phyloP scores from a whole-genome alignment of 2,113 vertebrate genomes.

The Blennius ocellaris region DNA sequence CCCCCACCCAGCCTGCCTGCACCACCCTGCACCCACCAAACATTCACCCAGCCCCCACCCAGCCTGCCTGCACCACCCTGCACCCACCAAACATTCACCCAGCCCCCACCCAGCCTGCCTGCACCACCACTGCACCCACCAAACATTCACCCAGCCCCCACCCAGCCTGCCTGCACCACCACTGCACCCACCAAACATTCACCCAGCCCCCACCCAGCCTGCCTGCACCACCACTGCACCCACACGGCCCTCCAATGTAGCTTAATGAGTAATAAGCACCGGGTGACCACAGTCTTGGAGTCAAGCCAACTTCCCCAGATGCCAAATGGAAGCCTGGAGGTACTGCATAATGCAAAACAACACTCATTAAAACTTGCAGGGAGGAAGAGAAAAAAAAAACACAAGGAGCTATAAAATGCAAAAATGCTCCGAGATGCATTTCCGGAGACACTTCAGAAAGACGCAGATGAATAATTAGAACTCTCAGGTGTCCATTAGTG shows the following conservation, averaged over 20 bases:
- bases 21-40: conserved; percentile 52
- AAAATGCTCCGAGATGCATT: conserved; percentile 63
- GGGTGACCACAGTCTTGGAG: conserved; percentile 75
- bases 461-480: conserved; percentile 68
- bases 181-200: conserved; percentile 46
- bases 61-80: conserved; percentile 56
- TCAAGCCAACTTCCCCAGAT: conserved; percentile 77
- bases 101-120: conserved; percentile 49
- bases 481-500: conserved; percentile 67
- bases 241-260: conserved; percentile 59
- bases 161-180: conserved; percentile 60
- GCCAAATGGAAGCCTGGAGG: conserved; percentile 76
- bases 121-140: conserved; percentile 58
- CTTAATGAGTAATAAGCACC: conserved; percentile 78
- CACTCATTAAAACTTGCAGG: conserved; percentile 74
- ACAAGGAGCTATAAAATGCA: conserved; percentile 67
- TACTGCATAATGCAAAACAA: conserved; percentile 76
- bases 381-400: conserved; percentile 22
- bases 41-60: conserved; percentile 53
- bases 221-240: conserved; percentile 63
- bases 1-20: conserved; percentile 54
- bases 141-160: conserved; percentile 48
- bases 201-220: conserved; percentile 50
- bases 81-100: conserved; percentile 51
- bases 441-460: conserved; percentile 56